Percentiles rank a stretch among this genome's conserved stretches.
These are phyloP conservation scores for Tor tambroides DNA, from an alignment of 2,113 vertebrate species.

Conservation along the genomic window DNA sequence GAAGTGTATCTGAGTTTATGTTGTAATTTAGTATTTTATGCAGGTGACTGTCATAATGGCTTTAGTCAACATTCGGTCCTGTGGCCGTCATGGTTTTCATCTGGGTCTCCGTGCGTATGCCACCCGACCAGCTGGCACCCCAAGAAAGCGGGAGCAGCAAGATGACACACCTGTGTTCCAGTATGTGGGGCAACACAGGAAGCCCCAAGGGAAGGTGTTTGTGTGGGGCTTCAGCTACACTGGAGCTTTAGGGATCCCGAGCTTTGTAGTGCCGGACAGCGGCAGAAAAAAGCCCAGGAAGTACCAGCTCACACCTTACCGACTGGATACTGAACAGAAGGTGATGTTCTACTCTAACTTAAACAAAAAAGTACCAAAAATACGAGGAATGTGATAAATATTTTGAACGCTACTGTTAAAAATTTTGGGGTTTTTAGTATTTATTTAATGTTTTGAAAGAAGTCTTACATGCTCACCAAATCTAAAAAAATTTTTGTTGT, in stretches of 20 bases:
- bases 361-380: not conserved
- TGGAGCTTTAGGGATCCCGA: constrained; percentile 89
- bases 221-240: constrained; percentile 93
- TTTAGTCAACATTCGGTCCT: constrained; percentile 44
- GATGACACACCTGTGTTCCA: constrained; percentile 77
- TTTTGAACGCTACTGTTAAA: not conserved
- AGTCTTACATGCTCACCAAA: too few relatives aligned
- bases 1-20: not conserved
- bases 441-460: too few relatives aligned
- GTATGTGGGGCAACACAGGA: constrained; percentile 79
- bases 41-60: constrained; percentile 59
- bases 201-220: constrained; percentile 84
- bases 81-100: not conserved
- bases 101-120: constrained; percentile 56
- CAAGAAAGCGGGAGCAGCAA: constrained; percentile 65
- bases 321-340: constrained; percentile 81
- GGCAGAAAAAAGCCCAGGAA: constrained; percentile 79
- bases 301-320: constrained; percentile 85
- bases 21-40: not conserved
- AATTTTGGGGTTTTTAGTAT: too few relatives aligned
- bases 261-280: constrained; percentile 81
- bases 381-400: not conserved
- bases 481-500: too few relatives aligned
- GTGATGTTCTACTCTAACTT: constrained; percentile 60
- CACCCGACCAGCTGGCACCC: constrained; percentile 42